Evolutionary conservation across 2,888 invertebrate species (phyloP).

Genomic region (Rambutsinella grinnellia): DNA sequence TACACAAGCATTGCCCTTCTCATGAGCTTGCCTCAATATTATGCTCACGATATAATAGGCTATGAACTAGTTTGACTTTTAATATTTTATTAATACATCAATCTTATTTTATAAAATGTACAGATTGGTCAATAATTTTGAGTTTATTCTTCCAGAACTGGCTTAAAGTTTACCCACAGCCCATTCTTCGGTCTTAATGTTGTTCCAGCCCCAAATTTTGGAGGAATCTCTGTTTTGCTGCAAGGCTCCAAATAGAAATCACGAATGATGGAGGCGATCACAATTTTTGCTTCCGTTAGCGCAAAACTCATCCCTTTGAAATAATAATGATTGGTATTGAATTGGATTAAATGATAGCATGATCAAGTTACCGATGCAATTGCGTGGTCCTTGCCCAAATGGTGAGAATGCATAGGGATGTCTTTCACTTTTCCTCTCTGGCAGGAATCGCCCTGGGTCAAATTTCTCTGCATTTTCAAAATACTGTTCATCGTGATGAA

Average conservation of each 20-base stretch:
- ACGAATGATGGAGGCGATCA: conserved; percentile 71
- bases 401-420: conserved; percentile 72
- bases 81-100: too few species aligned
- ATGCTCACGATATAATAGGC: too few species aligned
- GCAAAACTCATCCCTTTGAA: conserved; percentile 71
- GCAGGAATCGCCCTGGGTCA: conserved; percentile 75
- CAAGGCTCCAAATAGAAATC: conserved; percentile 71
- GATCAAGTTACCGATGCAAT: conserved; percentile 10
- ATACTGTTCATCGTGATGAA: conserved; percentile 74
- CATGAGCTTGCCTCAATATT: too few species aligned
- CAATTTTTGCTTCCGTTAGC: conserved; percentile 72
- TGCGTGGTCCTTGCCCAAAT: conserved; percentile 30
- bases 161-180: not conserved
- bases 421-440: conserved; percentile 73
- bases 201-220: conserved; percentile 1
- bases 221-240: conserved; percentile 70
- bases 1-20: too few species aligned
- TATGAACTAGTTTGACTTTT: too few species aligned
- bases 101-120: too few species aligned
- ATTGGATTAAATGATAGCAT: not conserved
- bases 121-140: too few species aligned
- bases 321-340: conserved; percentile 1
- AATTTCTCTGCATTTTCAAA: conserved; percentile 74
- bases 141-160: not conserved
- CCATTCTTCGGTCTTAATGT: not conserved